A percentile compares a stretch with the other conserved stretches of the same genome.
Evolutionary conservation across 2,113 vertebrate genomes (phyloP).

Genomic region (Limnothrissa miodon): DNA sequence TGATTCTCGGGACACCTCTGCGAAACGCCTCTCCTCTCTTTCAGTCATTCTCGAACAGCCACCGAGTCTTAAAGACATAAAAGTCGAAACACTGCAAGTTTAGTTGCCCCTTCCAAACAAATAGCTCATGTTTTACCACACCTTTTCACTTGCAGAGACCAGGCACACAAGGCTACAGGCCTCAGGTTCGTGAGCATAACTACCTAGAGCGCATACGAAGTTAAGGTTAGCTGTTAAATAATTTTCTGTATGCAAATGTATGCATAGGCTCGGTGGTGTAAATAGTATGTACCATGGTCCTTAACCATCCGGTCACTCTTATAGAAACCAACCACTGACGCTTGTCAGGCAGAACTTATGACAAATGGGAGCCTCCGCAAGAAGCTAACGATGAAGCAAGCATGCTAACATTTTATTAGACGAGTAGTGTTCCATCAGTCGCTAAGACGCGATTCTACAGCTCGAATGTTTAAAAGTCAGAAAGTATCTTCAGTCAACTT

Average conservation of each 20-base stretch:
- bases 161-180: too few species aligned
- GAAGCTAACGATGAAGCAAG: neutral
- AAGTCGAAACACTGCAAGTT: neutral
- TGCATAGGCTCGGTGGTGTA: too few species aligned
- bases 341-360: neutral
- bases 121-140: neutral
- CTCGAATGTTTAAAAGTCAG: neutral
- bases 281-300: too few species aligned
- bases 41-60: constrained; percentile 73
- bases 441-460: neutral
- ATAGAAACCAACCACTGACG: too few species aligned
- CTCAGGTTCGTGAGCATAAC: too few species aligned
- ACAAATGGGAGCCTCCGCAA: neutral
- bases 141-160: too few species aligned
- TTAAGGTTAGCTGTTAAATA: too few species aligned
- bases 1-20: constrained; percentile 85
- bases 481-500: neutral
- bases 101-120: neutral
- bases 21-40: constrained; percentile 86
- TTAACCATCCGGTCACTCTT: too few species aligned
- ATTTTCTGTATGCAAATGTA: too few species aligned
- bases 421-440: neutral
- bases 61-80: neutral
- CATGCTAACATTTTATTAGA: neutral
- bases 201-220: too few species aligned